Percentiles rank a stretch among this genome's conserved stretches.
phyloP scores from a whole-genome alignment of 1,140 invertebrate genomes.

The Drosophila chauvacae region DNA sequence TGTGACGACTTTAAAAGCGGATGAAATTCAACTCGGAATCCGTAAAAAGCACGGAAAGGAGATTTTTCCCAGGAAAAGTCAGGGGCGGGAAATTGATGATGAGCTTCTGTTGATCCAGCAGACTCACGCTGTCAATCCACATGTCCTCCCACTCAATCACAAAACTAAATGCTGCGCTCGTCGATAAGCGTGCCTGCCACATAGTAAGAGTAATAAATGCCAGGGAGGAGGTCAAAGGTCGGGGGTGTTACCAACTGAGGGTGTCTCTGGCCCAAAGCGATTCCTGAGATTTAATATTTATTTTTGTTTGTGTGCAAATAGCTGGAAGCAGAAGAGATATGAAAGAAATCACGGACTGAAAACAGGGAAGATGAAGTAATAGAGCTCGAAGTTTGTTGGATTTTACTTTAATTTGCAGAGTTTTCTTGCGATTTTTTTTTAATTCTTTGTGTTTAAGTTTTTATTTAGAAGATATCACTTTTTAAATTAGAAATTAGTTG shows the following conservation, averaged over 20 bases:
- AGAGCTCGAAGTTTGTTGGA: slow-evolving; percentile 13
- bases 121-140: slow-evolving; percentile 83
- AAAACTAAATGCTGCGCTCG: slow-evolving; percentile 71
- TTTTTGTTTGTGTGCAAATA: slow-evolving; percentile 84
- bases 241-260: slow-evolving; percentile 3
- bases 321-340: slow-evolving; percentile 73
- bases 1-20: slow-evolving; percentile 52
- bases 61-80: slow-evolving; percentile 5
- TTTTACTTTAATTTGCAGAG: slow-evolving; percentile 10
- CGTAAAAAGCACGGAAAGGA: slow-evolving; percentile 2
- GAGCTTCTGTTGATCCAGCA: slow-evolving; percentile 75
- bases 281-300: slow-evolving; percentile 83
- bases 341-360: slow-evolving; percentile 11
- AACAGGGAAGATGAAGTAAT: neutral
- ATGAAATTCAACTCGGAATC: slow-evolving; percentile 19
- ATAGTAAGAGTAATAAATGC: slow-evolving; percentile 49
- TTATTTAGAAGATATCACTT: neutral
- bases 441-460: too few species aligned
- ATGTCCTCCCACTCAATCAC: slow-evolving; percentile 83
- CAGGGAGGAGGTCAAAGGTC: slow-evolving; percentile 1
- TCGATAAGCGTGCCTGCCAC: slow-evolving; percentile 76
- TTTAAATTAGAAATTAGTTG: neutral
- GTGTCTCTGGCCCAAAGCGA: slow-evolving; percentile 58
- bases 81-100: slow-evolving; percentile 11
- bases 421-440: neutral